Evolutionary conservation across 2,797 vertebrate species (phyloP).

Genomic region (Mus caroli): DNA sequence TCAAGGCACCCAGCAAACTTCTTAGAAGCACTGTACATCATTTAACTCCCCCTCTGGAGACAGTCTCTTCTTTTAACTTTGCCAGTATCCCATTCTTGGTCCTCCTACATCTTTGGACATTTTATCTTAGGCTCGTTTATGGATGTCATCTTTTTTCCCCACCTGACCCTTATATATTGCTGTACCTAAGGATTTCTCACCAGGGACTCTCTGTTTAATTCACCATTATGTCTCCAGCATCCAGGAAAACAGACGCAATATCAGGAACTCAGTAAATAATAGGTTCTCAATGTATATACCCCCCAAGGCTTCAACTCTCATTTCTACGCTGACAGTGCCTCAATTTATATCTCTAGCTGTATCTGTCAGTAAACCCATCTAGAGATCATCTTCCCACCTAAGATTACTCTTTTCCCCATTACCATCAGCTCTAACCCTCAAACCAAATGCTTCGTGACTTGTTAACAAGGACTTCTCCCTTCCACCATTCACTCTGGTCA

Average conservation of each 20-base stretch:
- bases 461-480: neutral
- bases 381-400: conserved; percentile 3
- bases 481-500: neutral
- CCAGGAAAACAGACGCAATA: neutral
- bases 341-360: neutral
- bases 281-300: neutral
- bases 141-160: neutral
- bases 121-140: conserved; percentile 21
- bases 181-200: neutral
- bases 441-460: neutral
- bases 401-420: neutral
- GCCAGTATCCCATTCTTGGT: neutral
- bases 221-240: neutral
- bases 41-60: neutral
- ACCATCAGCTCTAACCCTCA: neutral
- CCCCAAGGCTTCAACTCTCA: neutral
- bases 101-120: neutral
- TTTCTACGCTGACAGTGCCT: neutral
- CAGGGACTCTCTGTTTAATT: conserved; percentile 31
- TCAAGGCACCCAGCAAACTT: neutral
- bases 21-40: neutral
- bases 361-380: neutral
- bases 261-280: neutral
- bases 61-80: conserved; percentile 15
- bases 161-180: neutral